Conservation (phyloP, 53 echinoderm and acorn worm species). For the Hippasteria phrygiana region DNA sequence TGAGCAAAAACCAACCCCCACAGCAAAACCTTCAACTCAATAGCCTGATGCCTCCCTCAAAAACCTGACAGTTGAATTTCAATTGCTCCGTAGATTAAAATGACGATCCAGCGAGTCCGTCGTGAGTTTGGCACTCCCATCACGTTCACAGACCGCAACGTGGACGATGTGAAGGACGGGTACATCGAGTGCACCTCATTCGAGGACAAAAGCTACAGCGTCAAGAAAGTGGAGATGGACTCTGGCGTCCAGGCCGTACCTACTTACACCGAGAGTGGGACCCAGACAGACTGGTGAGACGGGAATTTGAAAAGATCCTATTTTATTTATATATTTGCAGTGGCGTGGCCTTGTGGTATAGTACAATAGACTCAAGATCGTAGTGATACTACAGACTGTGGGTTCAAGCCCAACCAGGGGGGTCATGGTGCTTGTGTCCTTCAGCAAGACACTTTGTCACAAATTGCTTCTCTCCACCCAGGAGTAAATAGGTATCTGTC, state of each 20-base stretch:
- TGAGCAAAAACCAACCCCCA: too few species aligned
- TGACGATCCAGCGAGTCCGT: slow-evolving; percentile 81
- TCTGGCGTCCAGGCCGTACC: slow-evolving; percentile 80
- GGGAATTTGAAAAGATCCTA: too few species aligned
- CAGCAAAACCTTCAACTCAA: not conserved
- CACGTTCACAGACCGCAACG: slow-evolving; percentile 82
- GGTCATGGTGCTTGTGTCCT: too few species aligned
- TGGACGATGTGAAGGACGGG: slow-evolving; percentile 96
- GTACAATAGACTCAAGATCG: too few species aligned
- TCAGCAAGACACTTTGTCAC: too few species aligned
- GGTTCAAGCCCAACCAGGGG: too few species aligned
- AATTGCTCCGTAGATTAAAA: slow-evolving; percentile 53
- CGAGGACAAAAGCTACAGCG: slow-evolving; percentile 93
- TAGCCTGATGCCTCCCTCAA: not conserved
- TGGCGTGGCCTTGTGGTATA: too few species aligned
- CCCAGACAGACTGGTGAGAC: slow-evolving; percentile 95
- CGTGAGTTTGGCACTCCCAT: slow-evolving; percentile 92
- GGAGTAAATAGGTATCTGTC: too few species aligned
- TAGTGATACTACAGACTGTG: too few species aligned
- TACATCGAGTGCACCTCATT: slow-evolving; percentile 90
- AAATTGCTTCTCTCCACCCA: too few species aligned
- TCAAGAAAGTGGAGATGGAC: slow-evolving; percentile 91
- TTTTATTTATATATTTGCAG: too few species aligned
- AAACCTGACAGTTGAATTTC: not conserved
- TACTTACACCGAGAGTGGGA: slow-evolving; percentile 76